Evolutionary conservation across 2,113 vertebrate genomes (phyloP), one percentile per base, ranked within the genome.

Genomic region (Dolichotis patagonum): DNA sequence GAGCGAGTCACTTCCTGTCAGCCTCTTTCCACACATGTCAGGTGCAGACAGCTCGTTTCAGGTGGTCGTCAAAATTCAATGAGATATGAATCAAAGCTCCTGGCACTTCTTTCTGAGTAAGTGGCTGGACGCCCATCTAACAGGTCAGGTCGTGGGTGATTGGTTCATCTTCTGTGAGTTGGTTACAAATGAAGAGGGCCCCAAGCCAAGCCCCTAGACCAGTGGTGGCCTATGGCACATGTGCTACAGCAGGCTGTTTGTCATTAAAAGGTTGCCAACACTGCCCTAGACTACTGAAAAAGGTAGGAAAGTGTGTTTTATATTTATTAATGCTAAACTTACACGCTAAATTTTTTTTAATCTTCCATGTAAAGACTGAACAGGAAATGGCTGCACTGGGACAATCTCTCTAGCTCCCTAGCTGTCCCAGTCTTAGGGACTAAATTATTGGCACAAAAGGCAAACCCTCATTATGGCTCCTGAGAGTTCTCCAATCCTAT

Each of bases 251-350:
- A 43, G 26, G 10, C 73, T 28, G 13, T 78, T 32, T 49, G 49
- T 49, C 75, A 49, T 7, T 49, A 28, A 49, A 78, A 49, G 43
- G 7, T 16, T 17, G 43, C 28, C 75, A 49, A 32, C 43, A 78
- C 26, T 49, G 38, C 11, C 3, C 4, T 82, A 87, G 63, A 54
- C 1, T 26, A 46, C 88, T 19, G 52, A 77, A 19, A 77, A 38
- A 84, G 16, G 41, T n/a, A 81, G 41, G 41, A 26, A 30, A 8
- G n/a, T 22, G 43, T 90, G 43, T 88, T 83, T 54, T 71, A 4
- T 49, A 82, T 88, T 92, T 90, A 35, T 49, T 90, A 94, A 91
- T 38, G 63, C 35, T 78, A 49, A 91, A 63, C 32, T n/a, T 86
- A 10, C 28, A 62, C 14, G 32, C 19, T 46, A 24, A 67, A 54